phyloP scores from a whole-genome alignment of 2,888 invertebrate genomes.

The Cataglyphis livida region DNA sequence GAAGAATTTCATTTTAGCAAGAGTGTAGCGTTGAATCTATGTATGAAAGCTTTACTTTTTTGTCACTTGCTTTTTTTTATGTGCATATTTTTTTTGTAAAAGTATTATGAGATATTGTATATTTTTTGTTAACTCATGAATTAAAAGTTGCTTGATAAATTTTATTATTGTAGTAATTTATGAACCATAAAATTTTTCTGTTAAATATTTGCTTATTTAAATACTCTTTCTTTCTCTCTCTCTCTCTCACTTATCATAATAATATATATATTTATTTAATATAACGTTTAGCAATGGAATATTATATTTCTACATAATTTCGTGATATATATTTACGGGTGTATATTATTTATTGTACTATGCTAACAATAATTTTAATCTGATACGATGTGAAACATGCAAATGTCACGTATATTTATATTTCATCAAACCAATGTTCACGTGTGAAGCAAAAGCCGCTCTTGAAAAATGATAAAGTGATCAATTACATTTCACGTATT shows the following conservation, averaged over 20 bases:
- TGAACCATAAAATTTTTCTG: neutral
- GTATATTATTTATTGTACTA: neutral
- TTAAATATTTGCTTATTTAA: slow-evolving; percentile 8
- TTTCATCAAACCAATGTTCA: neutral
- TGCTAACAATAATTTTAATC: slow-evolving; percentile 15
- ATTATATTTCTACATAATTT: neutral
- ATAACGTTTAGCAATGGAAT: neutral
- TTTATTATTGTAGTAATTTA: slow-evolving; percentile 22
- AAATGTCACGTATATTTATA: slow-evolving; percentile 1
- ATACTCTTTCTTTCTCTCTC: neutral
- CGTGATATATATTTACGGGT: neutral
- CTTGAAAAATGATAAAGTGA: neutral
- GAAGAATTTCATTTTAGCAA: slow-evolving; percentile 32
- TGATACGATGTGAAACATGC: neutral
- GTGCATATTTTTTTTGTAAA: neutral
- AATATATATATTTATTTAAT: neutral
- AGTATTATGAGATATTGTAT: neutral
- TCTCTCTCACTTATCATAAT: neutral
- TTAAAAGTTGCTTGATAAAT: neutral
- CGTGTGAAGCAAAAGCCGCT: neutral
- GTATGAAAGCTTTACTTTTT: slow-evolving; percentile 42
- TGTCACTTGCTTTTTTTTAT: neutral
- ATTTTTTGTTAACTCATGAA: neutral
- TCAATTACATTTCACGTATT: slow-evolving; percentile 21
- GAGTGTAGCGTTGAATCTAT: slow-evolving; percentile 28